Evolutionary conservation across 2,113 vertebrate species (phyloP), one percentile per base, ranked within the genome.

Genomic region (Dasyurus viverrinus): DNA sequence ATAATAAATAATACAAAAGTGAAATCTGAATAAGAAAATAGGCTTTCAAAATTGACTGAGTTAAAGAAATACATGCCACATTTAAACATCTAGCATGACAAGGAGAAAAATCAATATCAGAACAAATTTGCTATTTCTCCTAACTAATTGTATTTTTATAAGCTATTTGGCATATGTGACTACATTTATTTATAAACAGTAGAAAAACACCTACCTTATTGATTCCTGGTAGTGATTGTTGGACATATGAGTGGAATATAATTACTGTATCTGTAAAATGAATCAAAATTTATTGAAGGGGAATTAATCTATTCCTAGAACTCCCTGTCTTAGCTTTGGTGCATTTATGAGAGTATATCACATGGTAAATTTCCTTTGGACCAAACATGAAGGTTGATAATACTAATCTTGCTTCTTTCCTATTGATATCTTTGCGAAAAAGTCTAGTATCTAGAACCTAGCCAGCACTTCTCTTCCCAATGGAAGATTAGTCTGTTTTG

Each of bases 111-210:
- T 97, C 93, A 96, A 93, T 95, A 95, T 7, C 94, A 94, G 48
- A 95, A 97, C 53, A 98, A 96, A 92, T 95, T 93, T 5, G 0
- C 0, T 96, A 53, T 93, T 95, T 95, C 94, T 97, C 89, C 36
- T 92, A 97, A 97, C 24, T 96, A 97, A 98, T 92, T 96, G 53
- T 93, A 95, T 19, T 97, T 98, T 97, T 96, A 92, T 91, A 97
- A 97, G 68, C 27, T 89, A 8, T 89, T 97, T 96, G 94, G 91
- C 89, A 95, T 96, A 94, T 95, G 93, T 92, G 90, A 96, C 42
- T 92, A 95, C 94, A 93, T 47, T 95, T 96, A 89, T 96, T 97
- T 96, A 94, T 89, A 97, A 97, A 97, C 91, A 96, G 55, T 92
- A 95, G 90, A 95, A 96, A 96, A 97, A 48, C 55, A 95, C 42